Evolutionary conservation across 2,888 invertebrate species (phyloP), one percentile per base, ranked within the genome.

Genomic region (Noctua pronuba): DNA sequence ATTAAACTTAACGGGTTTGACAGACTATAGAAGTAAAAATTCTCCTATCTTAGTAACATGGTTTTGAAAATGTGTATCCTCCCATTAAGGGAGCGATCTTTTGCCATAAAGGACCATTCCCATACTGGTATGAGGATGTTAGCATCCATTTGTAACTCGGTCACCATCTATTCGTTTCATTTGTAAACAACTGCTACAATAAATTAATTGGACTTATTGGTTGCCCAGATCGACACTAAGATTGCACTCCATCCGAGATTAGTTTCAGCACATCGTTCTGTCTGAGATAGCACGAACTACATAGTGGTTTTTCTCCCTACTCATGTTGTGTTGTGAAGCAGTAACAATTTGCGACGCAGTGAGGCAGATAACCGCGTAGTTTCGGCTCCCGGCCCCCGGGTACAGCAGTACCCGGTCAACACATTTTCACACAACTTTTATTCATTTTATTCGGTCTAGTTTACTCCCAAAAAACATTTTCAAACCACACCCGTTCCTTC

Each of bases 331-430:
- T 77, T 65, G 77, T 73, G 64, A 67, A 73, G 6, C 77, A 72
- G 77, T 82, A 79, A 83, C 77, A 86, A 88, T 88, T 87, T 89
- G 73, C 38, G 69, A 76, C 46, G 84, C 81, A 86, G 49, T 62
- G 76, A 67, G 64, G 67, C 86, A 82, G 88, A 83, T 84, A 84
- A 81, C 88, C 65, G 77, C 70, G 69, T 75, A 76, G 80, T 87
- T 82, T 78, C 64, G 73, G 75, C 38, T 73, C 52, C 68, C 79
- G 28, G n/a, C 13, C 31, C 52, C 69, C 64, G 71, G 67, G 46
- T 69, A 75, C 75, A 49, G 24, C 58, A 73, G 52, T 67, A 66
- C 21, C 67, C 66, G 65, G 72, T 71, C 77, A 75, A 69, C 75
- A 77, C 68, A 86, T 85, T 78, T 83, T 73, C 75, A 73, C 78